Conservation (phyloP, 2,888 invertebrate genomes). For the Halictus quadricinctus region DNA sequence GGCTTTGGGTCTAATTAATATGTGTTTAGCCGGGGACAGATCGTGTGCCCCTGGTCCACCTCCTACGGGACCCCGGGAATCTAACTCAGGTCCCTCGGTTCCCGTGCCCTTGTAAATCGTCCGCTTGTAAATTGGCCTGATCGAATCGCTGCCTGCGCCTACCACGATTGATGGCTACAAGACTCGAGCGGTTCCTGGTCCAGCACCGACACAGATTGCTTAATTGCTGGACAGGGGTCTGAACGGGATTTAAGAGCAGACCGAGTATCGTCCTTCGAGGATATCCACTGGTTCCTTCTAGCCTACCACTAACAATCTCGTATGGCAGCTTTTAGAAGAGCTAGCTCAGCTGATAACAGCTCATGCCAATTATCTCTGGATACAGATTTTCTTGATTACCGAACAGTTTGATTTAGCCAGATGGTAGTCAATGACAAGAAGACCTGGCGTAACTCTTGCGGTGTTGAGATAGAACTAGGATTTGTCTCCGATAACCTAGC, state of each 20-base stretch:
- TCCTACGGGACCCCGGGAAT: background rate
- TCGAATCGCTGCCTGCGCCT: conserved; percentile 14
- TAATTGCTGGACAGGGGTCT: conserved; percentile 7
- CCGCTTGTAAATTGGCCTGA: conserved; percentile 11
- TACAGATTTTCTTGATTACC: background rate
- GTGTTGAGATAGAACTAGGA: background rate
- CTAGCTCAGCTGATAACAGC: background rate
- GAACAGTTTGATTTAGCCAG: background rate
- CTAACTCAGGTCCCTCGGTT: background rate
- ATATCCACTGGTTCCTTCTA: background rate
- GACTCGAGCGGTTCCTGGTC: background rate
- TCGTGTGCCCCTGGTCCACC: background rate
- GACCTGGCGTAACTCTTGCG: background rate
- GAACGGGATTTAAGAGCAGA: background rate
- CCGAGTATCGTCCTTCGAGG: background rate
- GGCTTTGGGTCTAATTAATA: conserved; percentile 76
- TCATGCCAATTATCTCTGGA: background rate
- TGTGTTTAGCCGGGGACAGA: conserved; percentile 74
- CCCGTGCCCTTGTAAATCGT: conserved; percentile 10
- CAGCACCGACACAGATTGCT: background rate
- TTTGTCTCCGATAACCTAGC: no score
- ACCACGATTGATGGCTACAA: conserved; percentile 14
- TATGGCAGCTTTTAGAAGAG: background rate
- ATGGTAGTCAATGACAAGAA: background rate
- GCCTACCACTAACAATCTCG: background rate